These are phyloP conservation scores for Philaethria dido DNA, from an alignment of 2,888 invertebrate genomes.

Conservation along the genomic window DNA sequence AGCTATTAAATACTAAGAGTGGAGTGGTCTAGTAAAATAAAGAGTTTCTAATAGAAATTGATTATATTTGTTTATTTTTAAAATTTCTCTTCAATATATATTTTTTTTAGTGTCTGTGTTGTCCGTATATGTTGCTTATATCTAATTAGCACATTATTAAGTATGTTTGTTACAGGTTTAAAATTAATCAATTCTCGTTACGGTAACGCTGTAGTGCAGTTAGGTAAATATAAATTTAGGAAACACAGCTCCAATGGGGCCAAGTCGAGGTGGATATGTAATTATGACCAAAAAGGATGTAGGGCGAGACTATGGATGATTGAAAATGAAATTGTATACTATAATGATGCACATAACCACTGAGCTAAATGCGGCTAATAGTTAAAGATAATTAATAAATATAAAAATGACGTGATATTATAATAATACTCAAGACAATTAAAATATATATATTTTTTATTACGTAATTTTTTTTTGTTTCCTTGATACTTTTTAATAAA, in stretches of 20 bases:
- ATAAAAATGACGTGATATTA: background rate
- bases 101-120: too few relatives aligned
- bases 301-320: slow-evolving; percentile 45
- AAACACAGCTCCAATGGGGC: slow-evolving; percentile 48
- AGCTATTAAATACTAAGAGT: background rate
- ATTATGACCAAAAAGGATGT: slow-evolving; percentile 42
- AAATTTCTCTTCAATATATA: too few relatives aligned
- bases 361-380: slow-evolving; percentile 37
- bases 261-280: slow-evolving; percentile 50
- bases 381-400: background rate
- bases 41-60: background rate
- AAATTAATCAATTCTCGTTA: slow-evolving; percentile 49
- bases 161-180: slow-evolving; percentile 44
- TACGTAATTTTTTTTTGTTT: too few relatives aligned
- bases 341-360: slow-evolving; percentile 34
- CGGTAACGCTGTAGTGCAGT: slow-evolving; percentile 53
- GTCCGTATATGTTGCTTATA: too few relatives aligned
- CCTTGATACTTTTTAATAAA: too few relatives aligned
- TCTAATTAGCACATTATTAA: background rate
- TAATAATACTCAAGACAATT: background rate
- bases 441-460: background rate
- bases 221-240: slow-evolving; percentile 54
- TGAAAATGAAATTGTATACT: slow-evolving; percentile 40
- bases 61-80: background rate
- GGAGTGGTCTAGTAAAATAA: background rate